phyloP scores from a whole-genome alignment of 2,113 vertebrate genomes.

The Phaetusa simplex region DNA sequence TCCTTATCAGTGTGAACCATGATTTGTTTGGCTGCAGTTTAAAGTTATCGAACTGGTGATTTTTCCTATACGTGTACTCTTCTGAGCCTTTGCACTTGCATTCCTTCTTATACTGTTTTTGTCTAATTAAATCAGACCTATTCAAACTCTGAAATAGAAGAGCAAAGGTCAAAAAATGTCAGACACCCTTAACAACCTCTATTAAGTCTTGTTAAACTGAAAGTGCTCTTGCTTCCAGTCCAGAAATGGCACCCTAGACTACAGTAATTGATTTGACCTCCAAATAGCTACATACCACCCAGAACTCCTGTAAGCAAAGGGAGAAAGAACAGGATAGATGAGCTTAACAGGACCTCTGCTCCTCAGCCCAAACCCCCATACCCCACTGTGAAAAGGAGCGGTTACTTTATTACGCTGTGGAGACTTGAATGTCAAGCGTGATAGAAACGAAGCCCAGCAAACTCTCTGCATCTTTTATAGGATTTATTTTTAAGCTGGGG shows the following conservation, averaged over 20 bases:
- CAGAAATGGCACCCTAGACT: constrained; percentile 18
- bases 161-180: constrained; percentile 60
- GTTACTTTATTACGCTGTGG: background rate
- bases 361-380: background rate
- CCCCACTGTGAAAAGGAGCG: background rate
- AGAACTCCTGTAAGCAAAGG: background rate
- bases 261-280: constrained; percentile 61
- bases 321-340: background rate
- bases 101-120: constrained; percentile 29
- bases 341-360: background rate
- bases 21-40: background rate
- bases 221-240: constrained; percentile 31
- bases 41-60: background rate
- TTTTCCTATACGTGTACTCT: background rate
- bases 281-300: background rate
- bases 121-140: constrained; percentile 60
- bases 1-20: background rate
- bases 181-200: constrained; percentile 32
- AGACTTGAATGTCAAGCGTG: background rate
- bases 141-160: constrained; percentile 31
- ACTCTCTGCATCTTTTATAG: background rate
- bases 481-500: background rate
- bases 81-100: background rate
- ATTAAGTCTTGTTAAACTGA: constrained; percentile 41
- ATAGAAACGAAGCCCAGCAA: background rate